Evolutionary conservation across 2,888 invertebrate genomes (phyloP), one percentile per base, ranked within the genome.

Genomic region (Dioctria rufipes): DNA sequence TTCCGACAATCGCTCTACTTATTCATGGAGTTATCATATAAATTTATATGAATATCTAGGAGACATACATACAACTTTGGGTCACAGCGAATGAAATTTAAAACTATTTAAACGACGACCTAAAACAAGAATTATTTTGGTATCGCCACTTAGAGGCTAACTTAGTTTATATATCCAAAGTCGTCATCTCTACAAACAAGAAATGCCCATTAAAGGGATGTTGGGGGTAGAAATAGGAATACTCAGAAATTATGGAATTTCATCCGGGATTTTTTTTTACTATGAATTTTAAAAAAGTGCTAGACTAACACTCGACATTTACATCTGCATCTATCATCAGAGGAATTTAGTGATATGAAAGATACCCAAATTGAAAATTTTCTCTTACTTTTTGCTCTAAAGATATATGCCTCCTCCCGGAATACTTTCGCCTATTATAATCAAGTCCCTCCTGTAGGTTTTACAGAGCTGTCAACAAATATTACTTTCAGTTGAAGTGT

Each of bases 191-290:
- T 5, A 6, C 61, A 66, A 43, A 66, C 66, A 66, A 66, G 66
- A 42, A 66, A 66, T 66, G 37, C 42, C 66, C 66, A 66, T 66
- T 66, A 66, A 25, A 11, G n/a, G 11, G 37, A 61, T 54, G 54
- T 11, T 46, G 60, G 60, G 9, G 5, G 60, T 11, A 25, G 25
- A 5, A 60, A 2, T 11, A 13, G 49, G 25, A 25, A 46, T 11
- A 13, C 60, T 11, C 61, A 25, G 61, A 61, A 61, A 61, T 25
- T 0, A 25, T 61, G 61, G 61, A 61, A 61, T 61, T 13, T 61
- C 61, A 61, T 61, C 61, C 25, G 61, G 61, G 25, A 25, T 25
- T 25, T 25, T 25, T 25, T 25, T 25, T 25, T 25, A 25, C 25
- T 61, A 61, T 61, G 25, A 61, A 39, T n/a, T 61, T 37, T 13